Base-by-base conservation (phyloP, 2,797 vertebrate species). In the Sarcoramphus papa region DNA sequence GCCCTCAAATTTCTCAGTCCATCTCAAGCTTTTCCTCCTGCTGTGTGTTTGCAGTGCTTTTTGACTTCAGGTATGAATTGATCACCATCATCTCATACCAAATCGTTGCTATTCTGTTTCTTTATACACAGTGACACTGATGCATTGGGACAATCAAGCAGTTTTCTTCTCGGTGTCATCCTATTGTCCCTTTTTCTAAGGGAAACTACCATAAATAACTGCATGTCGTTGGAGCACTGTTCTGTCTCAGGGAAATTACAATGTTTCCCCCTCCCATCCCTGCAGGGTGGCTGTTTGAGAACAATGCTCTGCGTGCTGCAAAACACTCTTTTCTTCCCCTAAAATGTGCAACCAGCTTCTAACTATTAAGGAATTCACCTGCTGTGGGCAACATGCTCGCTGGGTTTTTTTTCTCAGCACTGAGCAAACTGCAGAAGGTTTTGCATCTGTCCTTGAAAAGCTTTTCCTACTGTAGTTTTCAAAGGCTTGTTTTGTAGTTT, bases 71-170 rank as follows among this genome's bases (percentile, higher is more conserved):
- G 7, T 24, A 2, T 17, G n/a, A 85, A 60, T 12, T 21, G 28
- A 53, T 62, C 50, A 20, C 24, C 24, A 18, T 72, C 50, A 35
- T 19, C 41, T 72, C 65, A 28, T 37, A 25, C 17, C 53, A 67
- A 25, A 23, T 41, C 5, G 1, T 13, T 56, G 27, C n/a, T 81
- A 5, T 23, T 85, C 17, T 63, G 2, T 54, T 62, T 57, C 35
- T 20, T 62, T 50, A 6, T 14, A 6, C 24, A 15, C 6, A 14
- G 18, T 45, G 22, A n/a, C n/a, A 45, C 21, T 0, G 2, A 54
- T 1, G 1, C 31, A 12, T 24, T 9, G 8, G 20, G 33, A 48
- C 22, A 18, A 16, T 37, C 14, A 10, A 53, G 28, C 1, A 1
- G 5, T 90, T 88, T 88, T 80, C 63, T 80, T 67, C 53, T 30